Base-by-base conservation (phyloP, 2,888 invertebrate species). In the Leptopilina myrica region DNA sequence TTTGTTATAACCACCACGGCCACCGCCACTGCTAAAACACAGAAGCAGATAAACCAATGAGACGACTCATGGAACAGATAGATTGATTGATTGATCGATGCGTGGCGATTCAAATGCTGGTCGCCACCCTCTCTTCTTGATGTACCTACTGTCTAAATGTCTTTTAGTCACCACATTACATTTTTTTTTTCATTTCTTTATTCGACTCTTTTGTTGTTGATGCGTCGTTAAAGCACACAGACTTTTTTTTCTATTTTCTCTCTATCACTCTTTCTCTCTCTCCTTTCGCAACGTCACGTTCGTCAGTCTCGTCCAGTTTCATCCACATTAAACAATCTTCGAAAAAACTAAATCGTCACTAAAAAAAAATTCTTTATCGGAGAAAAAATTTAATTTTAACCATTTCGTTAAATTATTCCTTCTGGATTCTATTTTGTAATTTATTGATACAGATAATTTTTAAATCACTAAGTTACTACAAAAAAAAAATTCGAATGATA, bases 1-100 rank as follows among this genome's bases (percentile, higher is more conserved):
- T 97, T 97, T 97, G 95, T 96, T 97, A 96, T 94, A 97, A 97
- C 96, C 97, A 96, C 97, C 97, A 96, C 95, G 95, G 95, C 95
- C 95, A 96, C 97, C 96, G 96, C 97, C 97, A 95, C 95, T 95
- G 96, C 97, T 96, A 96, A 95, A 96, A 96, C 96, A 96, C 94
- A 96, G 95, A 95, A 94, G 94, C 95, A 94, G 93, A 94, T 94
- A 94, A 94, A 95, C 95, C 95, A 95, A 95, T 95, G 95, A 94
- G 92, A 93, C 91, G 92, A 91, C 93, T 93, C 93, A 94, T 94
- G 93, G 93, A 62, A 92, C 93, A 92, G 91, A 92, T 90, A 89
- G 89, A 91, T 89, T 89, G 89, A 90, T 91, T 90, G 90, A 90
- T 91, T 90, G 90, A 90, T 90, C 88, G 92, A 89, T 89, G 91